These are phyloP conservation scores for Dryocosmus kuriphilus DNA, from an alignment of 2,888 invertebrate species.

Conservation along the genomic window DNA sequence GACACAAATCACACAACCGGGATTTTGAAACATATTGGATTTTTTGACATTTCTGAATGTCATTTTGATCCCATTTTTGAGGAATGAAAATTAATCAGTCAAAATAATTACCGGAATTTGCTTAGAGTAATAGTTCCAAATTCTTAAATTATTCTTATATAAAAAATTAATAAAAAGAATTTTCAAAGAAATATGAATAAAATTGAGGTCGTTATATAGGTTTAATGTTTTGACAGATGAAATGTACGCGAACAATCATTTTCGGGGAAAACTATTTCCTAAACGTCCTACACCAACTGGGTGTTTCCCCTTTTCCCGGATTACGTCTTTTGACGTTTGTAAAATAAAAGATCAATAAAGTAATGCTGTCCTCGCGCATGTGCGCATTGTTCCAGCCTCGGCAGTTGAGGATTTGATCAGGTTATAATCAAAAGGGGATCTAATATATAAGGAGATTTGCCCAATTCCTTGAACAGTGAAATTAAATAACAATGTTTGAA, in stretches of 20 bases:
- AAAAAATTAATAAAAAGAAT: neutral
- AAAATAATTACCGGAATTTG: neutral
- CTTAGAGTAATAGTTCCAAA: neutral
- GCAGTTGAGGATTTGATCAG: constrained; percentile 54
- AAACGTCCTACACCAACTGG: neutral
- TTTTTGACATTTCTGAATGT: neutral
- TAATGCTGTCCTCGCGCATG: constrained; percentile 63
- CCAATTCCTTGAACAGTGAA: constrained; percentile 30
- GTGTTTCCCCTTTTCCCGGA: constrained; percentile 11
- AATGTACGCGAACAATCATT: neutral
- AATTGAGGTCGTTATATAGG: neutral
- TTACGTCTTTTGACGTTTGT: constrained; percentile 26
- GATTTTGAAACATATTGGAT: neutral
- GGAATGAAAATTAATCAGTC: neutral
- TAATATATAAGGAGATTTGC: constrained; percentile 20
- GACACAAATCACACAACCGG: no score
- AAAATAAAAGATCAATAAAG: constrained; percentile 63
- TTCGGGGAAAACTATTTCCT: neutral
- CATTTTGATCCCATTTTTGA: neutral
- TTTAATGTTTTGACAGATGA: constrained; percentile 15
- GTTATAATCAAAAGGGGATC: constrained; percentile 55
- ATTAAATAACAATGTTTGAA: constrained; percentile 82
- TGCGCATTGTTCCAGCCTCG: constrained; percentile 43
- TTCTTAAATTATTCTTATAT: neutral
- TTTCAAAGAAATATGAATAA: neutral